Percentiles rank a stretch among this genome's conserved stretches.
Conservation (phyloP, 2,797 vertebrate genomes). For the Serranus cabrilla region DNA sequence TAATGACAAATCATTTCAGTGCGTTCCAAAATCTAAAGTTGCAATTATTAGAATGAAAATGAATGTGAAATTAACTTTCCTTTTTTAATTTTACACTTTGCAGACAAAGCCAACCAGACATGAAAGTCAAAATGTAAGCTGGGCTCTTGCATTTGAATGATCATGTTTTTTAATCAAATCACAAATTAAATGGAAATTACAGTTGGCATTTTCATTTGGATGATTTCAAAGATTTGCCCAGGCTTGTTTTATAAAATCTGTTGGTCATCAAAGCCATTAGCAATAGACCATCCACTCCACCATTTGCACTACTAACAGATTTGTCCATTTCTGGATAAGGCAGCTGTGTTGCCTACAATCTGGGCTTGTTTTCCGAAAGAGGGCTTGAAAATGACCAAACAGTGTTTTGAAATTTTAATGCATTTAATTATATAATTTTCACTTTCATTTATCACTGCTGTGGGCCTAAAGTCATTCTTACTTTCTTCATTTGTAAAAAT, state of each 20-base stretch:
- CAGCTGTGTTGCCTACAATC: too few relatives aligned
- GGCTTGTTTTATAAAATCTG: neutral
- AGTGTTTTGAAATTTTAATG: too few relatives aligned
- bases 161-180: neutral
- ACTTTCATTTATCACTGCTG: too few relatives aligned
- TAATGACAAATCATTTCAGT: neutral
- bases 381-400: too few relatives aligned
- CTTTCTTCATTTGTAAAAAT: too few relatives aligned
- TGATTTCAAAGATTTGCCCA: neutral
- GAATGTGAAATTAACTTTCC: neutral
- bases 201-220: conserved; percentile 1
- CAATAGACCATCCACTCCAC: too few relatives aligned
- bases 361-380: too few relatives aligned
- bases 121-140: neutral
- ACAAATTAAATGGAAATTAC: neutral
- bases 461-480: too few relatives aligned
- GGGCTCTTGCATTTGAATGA: neutral
- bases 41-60: neutral
- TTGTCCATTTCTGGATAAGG: too few relatives aligned
- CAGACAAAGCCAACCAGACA: neutral
- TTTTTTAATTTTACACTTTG: neutral
- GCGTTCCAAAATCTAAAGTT: neutral
- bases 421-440: too few relatives aligned
- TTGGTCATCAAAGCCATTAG: neutral
- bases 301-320: too few relatives aligned